These are phyloP conservation scores for Sebastes melanostomus DNA, from an alignment of 2,797 vertebrate genomes.

Conservation along the genomic window DNA sequence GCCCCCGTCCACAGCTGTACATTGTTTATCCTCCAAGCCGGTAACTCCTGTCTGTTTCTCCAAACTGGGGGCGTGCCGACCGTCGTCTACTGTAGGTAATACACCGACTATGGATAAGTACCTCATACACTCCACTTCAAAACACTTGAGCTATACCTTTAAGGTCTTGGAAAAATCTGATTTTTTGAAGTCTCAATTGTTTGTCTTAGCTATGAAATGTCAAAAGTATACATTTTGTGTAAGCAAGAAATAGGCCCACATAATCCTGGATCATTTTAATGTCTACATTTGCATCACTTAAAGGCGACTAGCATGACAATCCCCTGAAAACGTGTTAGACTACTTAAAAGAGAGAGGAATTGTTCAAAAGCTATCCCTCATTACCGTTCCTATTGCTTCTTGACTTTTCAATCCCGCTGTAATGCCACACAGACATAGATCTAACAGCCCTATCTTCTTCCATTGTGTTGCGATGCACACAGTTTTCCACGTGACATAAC, in stretches of 20 bases:
- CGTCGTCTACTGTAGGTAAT: too few relatives aligned
- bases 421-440: constrained; percentile 31
- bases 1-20: too few relatives aligned
- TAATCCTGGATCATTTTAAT: not conserved
- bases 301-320: not conserved
- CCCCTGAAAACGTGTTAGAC: not conserved
- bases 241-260: not conserved
- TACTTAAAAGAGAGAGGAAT: not conserved
- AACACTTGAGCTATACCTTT: too few relatives aligned
- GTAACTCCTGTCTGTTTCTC: too few relatives aligned
- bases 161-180: not conserved
- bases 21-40: too few relatives aligned
- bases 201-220: not conserved
- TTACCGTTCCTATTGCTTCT: not conserved
- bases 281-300: not conserved
- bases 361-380: constrained; percentile 13
- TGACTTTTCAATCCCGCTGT: not conserved
- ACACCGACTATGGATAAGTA: too few relatives aligned
- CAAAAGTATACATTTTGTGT: not conserved
- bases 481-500: constrained; percentile 30
- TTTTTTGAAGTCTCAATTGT: not conserved
- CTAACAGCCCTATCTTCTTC: not conserved
- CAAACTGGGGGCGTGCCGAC: too few relatives aligned
- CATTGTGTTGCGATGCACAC: constrained; percentile 3
- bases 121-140: too few relatives aligned